phyloP scores from a whole-genome alignment of 2,113 vertebrate species.

The Thinocorus orbignyianus region DNA sequence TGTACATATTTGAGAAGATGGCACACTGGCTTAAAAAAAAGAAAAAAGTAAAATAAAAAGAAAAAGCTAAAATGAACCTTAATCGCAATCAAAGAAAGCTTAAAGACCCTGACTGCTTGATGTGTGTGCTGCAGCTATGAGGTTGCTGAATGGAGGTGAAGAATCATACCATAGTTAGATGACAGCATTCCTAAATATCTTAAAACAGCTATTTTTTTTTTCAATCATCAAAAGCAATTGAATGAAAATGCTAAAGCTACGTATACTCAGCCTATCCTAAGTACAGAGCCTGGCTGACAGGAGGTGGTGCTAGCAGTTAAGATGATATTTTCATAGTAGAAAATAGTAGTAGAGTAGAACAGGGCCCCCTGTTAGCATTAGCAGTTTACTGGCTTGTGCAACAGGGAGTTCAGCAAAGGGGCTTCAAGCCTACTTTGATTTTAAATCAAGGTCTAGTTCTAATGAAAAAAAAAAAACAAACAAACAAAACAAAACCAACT shows the following conservation, averaged over 20 bases:
- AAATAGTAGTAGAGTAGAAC: too few relatives aligned
- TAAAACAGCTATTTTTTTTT: not conserved
- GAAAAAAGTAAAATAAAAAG: not conserved
- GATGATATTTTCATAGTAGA: not conserved
- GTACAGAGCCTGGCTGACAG: not conserved
- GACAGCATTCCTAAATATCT: conserved; percentile 37
- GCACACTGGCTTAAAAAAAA: conserved; percentile 78
- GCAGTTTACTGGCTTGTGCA: not conserved
- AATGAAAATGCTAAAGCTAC: conserved; percentile 13
- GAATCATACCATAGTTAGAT: not conserved
- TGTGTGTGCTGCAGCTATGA: not conserved
- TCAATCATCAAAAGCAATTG: conserved; percentile 2
- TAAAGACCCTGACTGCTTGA: conserved; percentile 65
- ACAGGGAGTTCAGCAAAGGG: conserved; percentile 69
- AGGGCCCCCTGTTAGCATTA: not conserved
- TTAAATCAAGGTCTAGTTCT: conserved; percentile 88
- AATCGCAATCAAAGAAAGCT: conserved; percentile 80
- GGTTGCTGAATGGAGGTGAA: not conserved
- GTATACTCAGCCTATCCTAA: not conserved
- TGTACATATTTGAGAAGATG: conserved; percentile 70
- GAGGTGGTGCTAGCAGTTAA: not conserved
- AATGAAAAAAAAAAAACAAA: conserved; percentile 77
- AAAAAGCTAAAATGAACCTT: conserved; percentile 80
- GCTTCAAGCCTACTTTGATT: conserved; percentile 91
- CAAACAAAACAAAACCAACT: conserved; percentile 69